These are phyloP conservation scores for Melanargia galathea DNA, from an alignment of 2,888 invertebrate genomes.

Conservation along the genomic window DNA sequence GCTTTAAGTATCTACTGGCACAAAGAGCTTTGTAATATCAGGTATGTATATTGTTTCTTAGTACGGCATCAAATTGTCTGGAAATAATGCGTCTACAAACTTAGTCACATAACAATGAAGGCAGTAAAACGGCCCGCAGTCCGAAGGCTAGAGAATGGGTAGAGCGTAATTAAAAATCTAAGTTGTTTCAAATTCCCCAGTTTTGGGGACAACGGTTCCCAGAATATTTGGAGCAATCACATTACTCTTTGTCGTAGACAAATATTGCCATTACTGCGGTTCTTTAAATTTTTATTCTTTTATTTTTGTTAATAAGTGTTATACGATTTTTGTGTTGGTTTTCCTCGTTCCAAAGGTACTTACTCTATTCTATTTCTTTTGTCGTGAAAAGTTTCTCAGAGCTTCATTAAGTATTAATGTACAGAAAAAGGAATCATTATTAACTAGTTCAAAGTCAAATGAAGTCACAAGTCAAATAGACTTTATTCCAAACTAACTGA, in stretches of 20 bases:
- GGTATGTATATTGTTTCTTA: neutral
- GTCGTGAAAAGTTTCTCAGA: no score
- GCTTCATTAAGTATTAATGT: neutral
- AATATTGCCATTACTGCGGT: neutral
- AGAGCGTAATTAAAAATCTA: conserved; percentile 60
- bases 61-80: neutral
- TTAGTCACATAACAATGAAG: conserved; percentile 19
- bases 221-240: neutral
- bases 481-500: no score
- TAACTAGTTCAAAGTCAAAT: no score
- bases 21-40: neutral
- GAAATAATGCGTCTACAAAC: conserved; percentile 8
- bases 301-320: neutral
- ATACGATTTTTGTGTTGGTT: neutral
- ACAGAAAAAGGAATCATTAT: neutral
- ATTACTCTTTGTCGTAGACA: conserved; percentile 1
- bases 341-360: neutral
- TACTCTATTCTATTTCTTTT: no score
- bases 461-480: no score
- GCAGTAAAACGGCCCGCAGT: conserved; percentile 5
- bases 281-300: neutral
- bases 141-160: conserved; percentile 48
- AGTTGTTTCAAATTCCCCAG: conserved; percentile 49
- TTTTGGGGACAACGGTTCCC: conserved; percentile 2
- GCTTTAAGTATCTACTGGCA: neutral